Base-by-base conservation (phyloP, 2,888 invertebrate species). In the Zelleria hepariella region DNA sequence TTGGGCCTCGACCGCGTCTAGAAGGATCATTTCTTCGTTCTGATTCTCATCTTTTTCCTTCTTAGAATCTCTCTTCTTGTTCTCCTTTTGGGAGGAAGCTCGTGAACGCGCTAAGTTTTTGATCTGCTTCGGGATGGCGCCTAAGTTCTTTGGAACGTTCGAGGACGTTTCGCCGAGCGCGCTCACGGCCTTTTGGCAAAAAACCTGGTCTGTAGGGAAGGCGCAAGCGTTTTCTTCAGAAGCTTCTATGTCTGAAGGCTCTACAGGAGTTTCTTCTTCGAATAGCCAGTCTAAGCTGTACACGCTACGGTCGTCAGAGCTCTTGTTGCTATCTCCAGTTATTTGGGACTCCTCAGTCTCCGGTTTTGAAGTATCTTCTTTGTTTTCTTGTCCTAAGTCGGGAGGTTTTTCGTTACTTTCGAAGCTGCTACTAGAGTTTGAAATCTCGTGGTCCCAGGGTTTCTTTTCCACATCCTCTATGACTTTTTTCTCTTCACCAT, bases 91-190 rank as follows among this genome's bases (percentile, higher is more conserved):
- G 8, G 91, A 91, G 32, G 91, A 91, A 65, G 91, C 81, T 69
- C 91, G 74, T 69, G 89, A 75, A 80, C 91, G 76, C 66, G 84
- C 82, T 80, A 85, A 83, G 82, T 87, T 88, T 87, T 86, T 89
- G 69, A 88, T 82, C 79, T 92, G 93, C 78, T 94, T 93, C 61
- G 93, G 93, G 77, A 93, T 93, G 63, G 93, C 93, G 61, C 94
- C 94, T 69, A 93, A 90, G 75, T 92, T 92, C 76, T 92, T 91
- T 76, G 92, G 90, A 67, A 80, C 81, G 69, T 82, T 90, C 65
- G 75, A 85, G 66, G 79, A 90, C 15, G 86, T 75, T 69, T 87
- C 88, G 61, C 84, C 87, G 61, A 87, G 70, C 20, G 86, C 80
- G 59, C 68, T 77, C 60, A 78, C 75, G 63, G 80, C 68, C 72